Evolutionary conservation across 2,113 vertebrate species (phyloP), one percentile per base, ranked within the genome.

Genomic region (Corythornis cristatus): DNA sequence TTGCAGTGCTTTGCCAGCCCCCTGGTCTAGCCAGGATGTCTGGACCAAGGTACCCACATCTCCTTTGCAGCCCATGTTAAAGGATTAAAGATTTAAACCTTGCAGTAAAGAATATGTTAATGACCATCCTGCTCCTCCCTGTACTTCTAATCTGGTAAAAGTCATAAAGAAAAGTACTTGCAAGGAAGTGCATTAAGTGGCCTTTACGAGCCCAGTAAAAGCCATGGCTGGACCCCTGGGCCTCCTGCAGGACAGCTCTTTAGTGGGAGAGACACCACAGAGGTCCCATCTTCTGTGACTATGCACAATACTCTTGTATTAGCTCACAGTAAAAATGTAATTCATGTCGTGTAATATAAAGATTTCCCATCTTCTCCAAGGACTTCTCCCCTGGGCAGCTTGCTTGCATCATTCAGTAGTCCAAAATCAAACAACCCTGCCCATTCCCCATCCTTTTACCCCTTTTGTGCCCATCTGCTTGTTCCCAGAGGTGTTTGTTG

Each of bases 301-400:
- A 23, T 45, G 48, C 66, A 82, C 66, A 88, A 33, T 48, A 48
- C 72, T 51, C 15, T 93, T 95, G 90, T 92, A 88, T 95, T 95
- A 95, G 64, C 66, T 92, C 43, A 61, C 73, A 78, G 73, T 86
- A 85, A 80, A 94, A 94, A 57, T 91, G 79, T 93, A 95, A 97
- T 95, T 92, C 95, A 86, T 86, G 87, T 90, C 76, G 86, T 66
- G 86, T 71, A 83, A 66, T 72, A 91, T 48, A 94, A 95, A 95
- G 86, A 96, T 95, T 95, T 93, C 75, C 82, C 84, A 82, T 95
- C 93, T 97, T 94, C 86, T 94, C 79, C 86, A 57, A 93, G 83
- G 72, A 86, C 70, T 86, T 91, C 26, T 88, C 56, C 86, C 66
- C 53, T 72, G 62, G 79, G 88, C 91, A 88, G 29, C 66, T 96